These are phyloP conservation scores for Iphiclides podalirius DNA, from an alignment of 2,888 invertebrate genomes.

Conservation along the genomic window DNA sequence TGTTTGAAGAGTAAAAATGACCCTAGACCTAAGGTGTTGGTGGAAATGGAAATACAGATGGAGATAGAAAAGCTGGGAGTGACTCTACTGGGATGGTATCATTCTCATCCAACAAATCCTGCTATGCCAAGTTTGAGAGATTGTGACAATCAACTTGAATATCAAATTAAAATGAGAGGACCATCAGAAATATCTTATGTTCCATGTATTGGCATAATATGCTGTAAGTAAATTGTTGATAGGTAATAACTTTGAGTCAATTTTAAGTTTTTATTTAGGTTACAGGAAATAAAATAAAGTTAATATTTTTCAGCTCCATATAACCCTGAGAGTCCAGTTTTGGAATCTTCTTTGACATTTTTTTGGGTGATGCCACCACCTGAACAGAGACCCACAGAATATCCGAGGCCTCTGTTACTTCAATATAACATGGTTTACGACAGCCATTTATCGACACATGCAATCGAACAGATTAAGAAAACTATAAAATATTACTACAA, in stretches of 20 bases:
- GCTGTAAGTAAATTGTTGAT: slow-evolving; percentile 83
- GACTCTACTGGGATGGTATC: slow-evolving; percentile 96
- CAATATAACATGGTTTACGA: slow-evolving; percentile 92
- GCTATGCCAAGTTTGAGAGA: slow-evolving; percentile 93
- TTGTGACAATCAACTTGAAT: slow-evolving; percentile 95
- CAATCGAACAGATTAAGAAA: slow-evolving; percentile 91
- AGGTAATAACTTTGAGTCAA: no score
- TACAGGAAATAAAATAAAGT: no score
- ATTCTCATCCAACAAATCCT: slow-evolving; percentile 93
- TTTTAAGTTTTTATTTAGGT: no score
- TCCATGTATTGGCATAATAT: slow-evolving; percentile 95
- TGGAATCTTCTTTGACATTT: slow-evolving; percentile 91
- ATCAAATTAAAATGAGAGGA: slow-evolving; percentile 96
- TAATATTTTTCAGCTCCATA: slow-evolving; percentile 84
- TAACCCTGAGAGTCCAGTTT: slow-evolving; percentile 87
- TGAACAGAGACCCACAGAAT: slow-evolving; percentile 94
- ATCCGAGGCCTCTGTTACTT: slow-evolving; percentile 94
- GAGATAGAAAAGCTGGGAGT: slow-evolving; percentile 90
- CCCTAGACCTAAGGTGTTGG: slow-evolving; percentile 85
- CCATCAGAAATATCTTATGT: slow-evolving; percentile 94
- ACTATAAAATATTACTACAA: slow-evolving; percentile 91
- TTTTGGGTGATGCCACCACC: slow-evolving; percentile 98
- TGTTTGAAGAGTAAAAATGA: slow-evolving; percentile 91
- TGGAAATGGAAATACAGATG: slow-evolving; percentile 90
- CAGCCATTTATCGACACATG: slow-evolving; percentile 87